These are phyloP conservation scores for Spilogale gracilis DNA, from an alignment of 2,113 vertebrate species.

Conservation along the genomic window DNA sequence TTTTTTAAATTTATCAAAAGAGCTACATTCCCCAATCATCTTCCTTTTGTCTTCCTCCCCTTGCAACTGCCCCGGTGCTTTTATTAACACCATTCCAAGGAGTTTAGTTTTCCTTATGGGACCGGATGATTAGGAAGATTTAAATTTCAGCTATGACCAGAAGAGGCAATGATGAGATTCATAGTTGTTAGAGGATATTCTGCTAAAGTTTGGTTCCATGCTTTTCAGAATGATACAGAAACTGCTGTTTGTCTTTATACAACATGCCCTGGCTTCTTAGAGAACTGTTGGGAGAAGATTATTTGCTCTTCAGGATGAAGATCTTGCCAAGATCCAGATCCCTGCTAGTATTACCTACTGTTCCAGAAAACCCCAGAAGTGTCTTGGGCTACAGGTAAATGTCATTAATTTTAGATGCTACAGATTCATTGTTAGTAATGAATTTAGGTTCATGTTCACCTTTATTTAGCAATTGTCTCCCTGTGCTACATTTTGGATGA, in stretches of 20 bases:
- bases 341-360: constrained; percentile 14
- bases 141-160: not conserved
- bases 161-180: not conserved
- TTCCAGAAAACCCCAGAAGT: constrained; percentile 35
- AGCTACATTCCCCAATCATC: not conserved
- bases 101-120: constrained; percentile 46
- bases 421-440: not conserved
- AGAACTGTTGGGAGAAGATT: not conserved
- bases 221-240: constrained; percentile 50
- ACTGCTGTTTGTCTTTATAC: constrained; percentile 42
- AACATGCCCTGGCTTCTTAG: not conserved
- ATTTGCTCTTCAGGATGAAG: not conserved
- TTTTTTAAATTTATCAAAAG: not conserved
- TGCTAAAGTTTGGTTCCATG: not conserved
- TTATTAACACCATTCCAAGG: not conserved
- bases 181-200: not conserved
- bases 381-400: not conserved
- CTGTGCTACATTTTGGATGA: constrained; percentile 35
- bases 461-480: constrained; percentile 44
- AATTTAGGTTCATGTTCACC: constrained; percentile 1
- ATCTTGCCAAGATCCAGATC: constrained; percentile 44
- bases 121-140: not conserved
- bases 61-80: not conserved
- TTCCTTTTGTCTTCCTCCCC: constrained; percentile 3
- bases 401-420: not conserved